A percentile compares a stretch with the other conserved stretches of the same genome.
Evolutionary conservation across 1,140 invertebrate genomes (phyloP).

Genomic region (Magallana angulata): DNA sequence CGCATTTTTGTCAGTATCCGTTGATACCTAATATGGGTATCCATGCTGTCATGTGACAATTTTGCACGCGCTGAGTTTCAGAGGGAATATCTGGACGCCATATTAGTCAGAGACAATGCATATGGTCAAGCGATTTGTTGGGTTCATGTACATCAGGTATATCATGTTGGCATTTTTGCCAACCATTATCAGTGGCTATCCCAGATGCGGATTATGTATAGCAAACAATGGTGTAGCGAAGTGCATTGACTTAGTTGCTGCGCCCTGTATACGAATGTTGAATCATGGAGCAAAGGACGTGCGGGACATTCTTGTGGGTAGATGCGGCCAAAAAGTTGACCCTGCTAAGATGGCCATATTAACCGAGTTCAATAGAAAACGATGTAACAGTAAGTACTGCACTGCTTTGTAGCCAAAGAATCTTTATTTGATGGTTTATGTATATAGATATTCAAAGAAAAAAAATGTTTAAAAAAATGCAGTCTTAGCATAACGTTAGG

Average conservation of each 20-base stretch:
- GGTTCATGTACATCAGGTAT: not conserved
- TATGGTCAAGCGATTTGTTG: not conserved
- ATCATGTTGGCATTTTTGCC: constrained; percentile 6
- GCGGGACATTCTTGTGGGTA: not conserved
- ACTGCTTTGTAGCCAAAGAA: constrained; percentile 3
- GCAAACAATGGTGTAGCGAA: constrained; percentile 15
- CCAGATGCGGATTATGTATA: not conserved
- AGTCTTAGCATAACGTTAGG: not conserved
- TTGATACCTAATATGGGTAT: constrained; percentile 19
- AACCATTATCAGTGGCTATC: not conserved
- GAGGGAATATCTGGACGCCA: constrained; percentile 12
- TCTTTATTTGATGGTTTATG: not conserved
- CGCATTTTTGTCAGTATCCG: constrained; percentile 23
- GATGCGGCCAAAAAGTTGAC: constrained; percentile 16
- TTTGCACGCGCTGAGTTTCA: constrained; percentile 1
- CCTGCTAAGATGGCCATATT: not conserved
- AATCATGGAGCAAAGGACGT: not conserved
- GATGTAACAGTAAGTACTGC: constrained; percentile 15
- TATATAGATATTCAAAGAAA: constrained; percentile 3
- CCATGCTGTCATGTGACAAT: not conserved
- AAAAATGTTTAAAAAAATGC: not conserved
- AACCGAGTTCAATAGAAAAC: not conserved
- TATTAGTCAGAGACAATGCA: not conserved
- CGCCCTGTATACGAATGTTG: not conserved
- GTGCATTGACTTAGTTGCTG: not conserved